Base-by-base conservation (phyloP, 2,888 invertebrate genomes). In the Meandrusa payeni region DNA sequence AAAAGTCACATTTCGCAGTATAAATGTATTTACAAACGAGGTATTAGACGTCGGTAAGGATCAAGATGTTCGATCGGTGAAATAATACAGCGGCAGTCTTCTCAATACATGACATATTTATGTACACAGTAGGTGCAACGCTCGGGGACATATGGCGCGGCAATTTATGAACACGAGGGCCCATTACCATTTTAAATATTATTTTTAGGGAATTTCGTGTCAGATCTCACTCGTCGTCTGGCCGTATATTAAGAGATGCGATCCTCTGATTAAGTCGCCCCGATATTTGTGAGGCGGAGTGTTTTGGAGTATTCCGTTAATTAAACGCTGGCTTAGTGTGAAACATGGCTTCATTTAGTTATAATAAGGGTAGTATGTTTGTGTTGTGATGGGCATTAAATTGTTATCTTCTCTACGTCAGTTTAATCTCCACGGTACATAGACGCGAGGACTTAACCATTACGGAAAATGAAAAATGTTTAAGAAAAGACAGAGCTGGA, bases 101-200 rank as follows among this genome's bases (percentile, higher is more conserved):
- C 78, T 79, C 76, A 81, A 85, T 77, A 78, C 75, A 82, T 82
- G 87, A 86, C 86, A 86, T 86, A 85, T 86, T 87, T 87, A 86
- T 86, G 85, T 86, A 79, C 69, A 81, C 77, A 77, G 85, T 80
- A 83, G 83, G 81, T 85, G 85, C 79, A 80, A 70, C 76, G 69
- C 71, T 65, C 76, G 71, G 59, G 74, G 80, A 86, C 87, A 87
- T 83, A 87, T 87, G 87, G 87, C 76, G 78, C 61, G 76, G 77
- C 83, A 86, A 87, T 87, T 87, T 87, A 87, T 87, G 86, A 86
- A 82, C 68, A 72, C 73, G 71, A 71, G 68, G 74, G 61, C 82
- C 87, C 87, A 86, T 87, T 87, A 87, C 85, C 85, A 86, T 86
- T 86, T 87, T 87, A 87, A 87, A 87, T 87, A 87, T 87, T 87